Evolutionary conservation across 2,797 vertebrate species (phyloP), one percentile per base, ranked within the genome.

Genomic region (Tokudaia muenninki): DNA sequence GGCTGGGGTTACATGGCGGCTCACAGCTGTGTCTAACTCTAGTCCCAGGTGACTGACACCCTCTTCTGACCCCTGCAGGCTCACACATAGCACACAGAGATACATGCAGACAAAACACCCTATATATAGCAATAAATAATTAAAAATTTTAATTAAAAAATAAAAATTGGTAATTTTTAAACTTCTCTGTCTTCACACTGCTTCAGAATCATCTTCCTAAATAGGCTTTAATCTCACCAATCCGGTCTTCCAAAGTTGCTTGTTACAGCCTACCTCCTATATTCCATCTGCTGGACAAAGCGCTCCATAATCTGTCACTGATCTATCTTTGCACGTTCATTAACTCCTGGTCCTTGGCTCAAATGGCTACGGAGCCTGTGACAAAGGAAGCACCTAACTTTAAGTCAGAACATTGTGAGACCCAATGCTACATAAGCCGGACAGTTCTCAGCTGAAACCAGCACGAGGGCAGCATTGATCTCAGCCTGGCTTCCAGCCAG

Each of bases 391-490:
- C 92, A 82, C 47, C 90, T 94, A 52, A 79, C 61, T 84, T 87
- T 78, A 92, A 90, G 55, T 92, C 57, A 74, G 70, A 92, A 90
- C 24, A 44, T 19, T 2, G 8, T 47, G 6, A 84, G 83, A 94
- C 74, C 47, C 72, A 82, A 4, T 26, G 44, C 70, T 78, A 61
- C 26, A 70, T 17, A 65, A 90, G 77, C 90, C 90, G 93, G 91
- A 96, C 83, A 90, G 79, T 87, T 78, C 21, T 26, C 3, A 24
- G 65, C 93, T 95, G 65, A 67, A 78, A 75, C 74, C 72, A 44
- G 29, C 59, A 78, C 87, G 11, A 78, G 77, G 37, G 57, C 65
- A 41, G 80, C 95, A 93, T 88, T 95, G 95, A 92, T 93, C 93
- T 92, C 61, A 61, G 74, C 19, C 81, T 16, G 78, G 82, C 94